Conservation (phyloP, 1,140 invertebrate genomes). For the Spodoptera frugiperda region DNA sequence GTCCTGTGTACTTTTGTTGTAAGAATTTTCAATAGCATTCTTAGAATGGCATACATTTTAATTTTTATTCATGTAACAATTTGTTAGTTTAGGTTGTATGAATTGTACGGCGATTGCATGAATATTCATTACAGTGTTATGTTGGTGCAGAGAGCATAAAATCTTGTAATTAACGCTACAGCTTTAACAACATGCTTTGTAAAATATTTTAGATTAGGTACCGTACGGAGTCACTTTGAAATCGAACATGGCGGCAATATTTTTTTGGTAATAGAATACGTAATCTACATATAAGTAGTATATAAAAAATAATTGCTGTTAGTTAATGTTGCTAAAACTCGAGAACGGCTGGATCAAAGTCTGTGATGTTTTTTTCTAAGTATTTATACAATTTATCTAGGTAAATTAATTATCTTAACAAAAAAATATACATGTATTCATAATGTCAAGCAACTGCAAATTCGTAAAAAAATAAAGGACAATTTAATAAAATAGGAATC, state of each 20-base stretch:
- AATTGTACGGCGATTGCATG: constrained; percentile 24
- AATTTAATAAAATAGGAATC: no score
- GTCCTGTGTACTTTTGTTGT: constrained; percentile 9
- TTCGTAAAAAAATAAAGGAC: no score
- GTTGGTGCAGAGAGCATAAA: background rate
- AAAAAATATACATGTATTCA: no score
- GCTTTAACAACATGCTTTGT: background rate
- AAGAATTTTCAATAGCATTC: constrained; percentile 32
- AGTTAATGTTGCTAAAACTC: no score
- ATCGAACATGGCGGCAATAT: background rate
- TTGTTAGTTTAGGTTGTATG: constrained; percentile 17
- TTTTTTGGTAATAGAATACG: background rate
- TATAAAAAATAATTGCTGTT: no score
- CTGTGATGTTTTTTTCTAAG: no score
- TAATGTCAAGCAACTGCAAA: no score
- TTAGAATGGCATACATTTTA: background rate
- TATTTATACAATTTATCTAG: no score
- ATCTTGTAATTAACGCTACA: constrained; percentile 5
- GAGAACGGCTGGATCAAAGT: no score
- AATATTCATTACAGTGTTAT: constrained; percentile 1
- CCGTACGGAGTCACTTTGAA: background rate
- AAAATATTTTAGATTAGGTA: background rate
- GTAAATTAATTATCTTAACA: no score
- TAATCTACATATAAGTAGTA: no score
- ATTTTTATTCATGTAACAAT: constrained; percentile 18